A percentile compares a stretch with the other conserved stretches of the same genome.
phyloP scores from a whole-genome alignment of 35 echinoderm and acorn worm species.

The Holothuria glaberrima region DNA sequence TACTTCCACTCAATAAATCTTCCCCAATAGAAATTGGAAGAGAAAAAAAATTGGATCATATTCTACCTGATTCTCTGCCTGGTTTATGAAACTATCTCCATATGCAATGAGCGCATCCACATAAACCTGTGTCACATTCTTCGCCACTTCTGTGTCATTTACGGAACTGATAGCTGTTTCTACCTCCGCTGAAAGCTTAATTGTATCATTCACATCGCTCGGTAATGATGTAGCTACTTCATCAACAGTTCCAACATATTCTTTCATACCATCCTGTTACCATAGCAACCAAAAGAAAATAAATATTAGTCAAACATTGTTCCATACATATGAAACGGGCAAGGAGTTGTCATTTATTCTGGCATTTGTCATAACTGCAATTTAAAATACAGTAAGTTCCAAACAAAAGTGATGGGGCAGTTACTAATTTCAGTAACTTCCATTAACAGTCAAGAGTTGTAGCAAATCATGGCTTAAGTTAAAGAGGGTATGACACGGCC shows the following conservation, averaged over 20 bases:
- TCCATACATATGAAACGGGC: not conserved
- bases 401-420: no score
- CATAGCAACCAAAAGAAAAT: no score
- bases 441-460: no score
- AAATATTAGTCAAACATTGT: not conserved
- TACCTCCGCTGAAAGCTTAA: not conserved
- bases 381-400: no score
- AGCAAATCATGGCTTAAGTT: no score
- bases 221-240: not conserved
- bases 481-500: no score
- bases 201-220: not conserved
- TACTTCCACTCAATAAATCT: not conserved
- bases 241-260: not conserved
- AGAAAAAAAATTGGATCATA: no score
- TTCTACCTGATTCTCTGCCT: conserved; percentile 7
- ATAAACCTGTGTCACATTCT: conserved; percentile 15
- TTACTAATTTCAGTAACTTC: no score
- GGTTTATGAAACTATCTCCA: conserved; percentile 10
- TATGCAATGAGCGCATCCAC: not conserved
- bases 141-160: conserved; percentile 8
- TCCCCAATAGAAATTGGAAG: not conserved
- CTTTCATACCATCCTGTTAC: not conserved
- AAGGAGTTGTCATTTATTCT: no score
- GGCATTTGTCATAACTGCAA: no score
- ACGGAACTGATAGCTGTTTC: not conserved